Percentiles rank a stretch among this genome's conserved stretches.
Evolutionary conservation across 1,140 invertebrate genomes (phyloP).

Genomic region (Drosophila biarmipes): DNA sequence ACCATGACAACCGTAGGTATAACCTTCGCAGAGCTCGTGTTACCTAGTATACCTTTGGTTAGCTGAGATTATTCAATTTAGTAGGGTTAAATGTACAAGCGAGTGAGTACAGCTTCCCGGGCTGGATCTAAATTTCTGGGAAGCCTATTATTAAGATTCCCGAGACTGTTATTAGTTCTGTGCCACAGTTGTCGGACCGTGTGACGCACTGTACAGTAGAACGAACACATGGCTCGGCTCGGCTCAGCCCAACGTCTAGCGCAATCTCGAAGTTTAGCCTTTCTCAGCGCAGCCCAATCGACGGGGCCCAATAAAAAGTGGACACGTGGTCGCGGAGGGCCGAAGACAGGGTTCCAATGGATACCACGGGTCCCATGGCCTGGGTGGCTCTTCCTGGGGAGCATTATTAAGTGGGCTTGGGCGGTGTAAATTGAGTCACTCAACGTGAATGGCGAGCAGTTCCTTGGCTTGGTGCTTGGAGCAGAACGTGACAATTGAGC

Average conservation of each 20-base stretch:
- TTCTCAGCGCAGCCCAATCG: conserved; percentile 8
- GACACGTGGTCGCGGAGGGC: conserved; percentile 19
- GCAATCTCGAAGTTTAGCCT: conserved; percentile 21
- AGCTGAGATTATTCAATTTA: conserved; percentile 3
- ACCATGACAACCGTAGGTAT: conserved; percentile 6
- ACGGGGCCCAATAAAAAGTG: conserved; percentile 14
- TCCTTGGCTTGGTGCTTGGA: conserved; percentile 33
- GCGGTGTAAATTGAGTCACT: conserved; percentile 42
- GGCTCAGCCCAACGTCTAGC: neutral
- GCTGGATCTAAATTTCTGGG: conserved; percentile 4
- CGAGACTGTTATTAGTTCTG: neutral
- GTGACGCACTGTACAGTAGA: conserved; percentile 19
- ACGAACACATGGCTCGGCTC: conserved; percentile 1
- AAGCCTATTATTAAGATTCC: conserved; percentile 6
- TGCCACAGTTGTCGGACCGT: neutral
- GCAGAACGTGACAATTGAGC: conserved; percentile 46
- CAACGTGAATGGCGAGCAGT: conserved; percentile 30
- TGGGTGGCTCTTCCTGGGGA: conserved; percentile 24
- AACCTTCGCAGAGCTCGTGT: neutral
- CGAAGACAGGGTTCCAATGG: neutral
- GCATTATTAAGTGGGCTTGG: conserved; percentile 5
- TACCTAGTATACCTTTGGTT: neutral
- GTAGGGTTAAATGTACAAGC: neutral
- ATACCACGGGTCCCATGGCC: conserved; percentile 6
- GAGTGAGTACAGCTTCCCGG: neutral